These are phyloP conservation scores for Steinernema scapterisci DNA, from an alignment of 2,888 invertebrate species.

Conservation along the genomic window DNA sequence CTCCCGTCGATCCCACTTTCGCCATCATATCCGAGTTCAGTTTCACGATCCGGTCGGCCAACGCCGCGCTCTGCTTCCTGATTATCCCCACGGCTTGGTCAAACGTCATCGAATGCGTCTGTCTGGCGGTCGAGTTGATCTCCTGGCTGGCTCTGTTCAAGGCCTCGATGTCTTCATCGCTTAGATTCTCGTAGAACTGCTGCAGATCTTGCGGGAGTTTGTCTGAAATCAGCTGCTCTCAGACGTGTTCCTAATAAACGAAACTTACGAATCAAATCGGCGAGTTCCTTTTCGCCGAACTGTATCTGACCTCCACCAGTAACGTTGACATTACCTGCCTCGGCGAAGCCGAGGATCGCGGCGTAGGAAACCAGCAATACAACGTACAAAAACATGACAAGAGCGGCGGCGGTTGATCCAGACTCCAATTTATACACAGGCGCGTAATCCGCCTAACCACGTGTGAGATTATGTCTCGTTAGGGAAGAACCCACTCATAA, in stretches of 20 bases:
- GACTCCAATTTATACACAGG: too few relatives aligned
- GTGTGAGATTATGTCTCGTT: too few relatives aligned
- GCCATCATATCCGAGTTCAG: conserved; percentile 1
- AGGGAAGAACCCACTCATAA: too few relatives aligned
- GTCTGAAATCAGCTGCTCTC: neutral
- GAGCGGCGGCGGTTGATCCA: too few relatives aligned
- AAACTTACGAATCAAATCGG: neutral
- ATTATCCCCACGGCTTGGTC: conserved; percentile 1
- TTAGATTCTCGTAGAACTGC: conserved; percentile 10
- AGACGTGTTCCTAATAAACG: neutral
- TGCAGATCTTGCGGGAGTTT: neutral
- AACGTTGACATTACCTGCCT: neutral
- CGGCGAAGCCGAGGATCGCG: neutral
- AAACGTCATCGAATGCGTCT: neutral
- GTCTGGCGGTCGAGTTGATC: neutral
- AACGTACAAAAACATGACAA: neutral
- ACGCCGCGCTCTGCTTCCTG: neutral
- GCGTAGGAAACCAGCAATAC: neutral
- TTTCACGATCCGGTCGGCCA: neutral
- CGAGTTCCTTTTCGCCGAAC: neutral
- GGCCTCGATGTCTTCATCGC: conserved; percentile 1
- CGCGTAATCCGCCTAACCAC: too few relatives aligned
- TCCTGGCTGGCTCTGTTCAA: neutral
- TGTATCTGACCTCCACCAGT: neutral
- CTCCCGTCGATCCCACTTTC: neutral